Evolutionary conservation across 2,888 invertebrate species (phyloP), one percentile per base, ranked within the genome.

Genomic region (Macrostomum cliftonense): DNA sequence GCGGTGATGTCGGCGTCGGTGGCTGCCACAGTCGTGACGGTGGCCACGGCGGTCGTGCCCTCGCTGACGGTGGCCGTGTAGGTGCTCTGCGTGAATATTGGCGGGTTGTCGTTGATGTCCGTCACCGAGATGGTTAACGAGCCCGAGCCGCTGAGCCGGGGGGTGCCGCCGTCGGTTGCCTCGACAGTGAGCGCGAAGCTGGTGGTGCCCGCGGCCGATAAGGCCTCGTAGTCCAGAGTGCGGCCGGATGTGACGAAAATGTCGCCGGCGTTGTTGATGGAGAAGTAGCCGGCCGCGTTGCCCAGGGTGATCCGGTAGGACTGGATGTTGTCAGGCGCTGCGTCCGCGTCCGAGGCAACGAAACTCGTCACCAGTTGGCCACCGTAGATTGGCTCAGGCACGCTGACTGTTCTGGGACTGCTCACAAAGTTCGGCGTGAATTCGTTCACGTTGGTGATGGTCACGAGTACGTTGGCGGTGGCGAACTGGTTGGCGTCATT

Each of bases 381-480:
- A 9, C 28, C 28, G 28, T 28, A 28, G 5, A 4, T 28, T 11
- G 14, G 17, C 38, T 45, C 45, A 2, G 21, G 13, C 4, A 37
- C 16, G 14, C 45, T 28, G 45, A 45, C 28, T 2, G 45, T 37
- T 5, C 7, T 17, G n/a, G 20, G 5, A 9, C 43, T 17, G 28
- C n/a, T n/a, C n/a, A n/a, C n/a, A n/a, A 45, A 45, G 5, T 2
- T 45, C 17, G 45, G 45, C 17, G 45, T 45, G 39, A 28, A 28
- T 39, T 39, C 39, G 40, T 45, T 45, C 14, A 45, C 45, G 40
- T 38, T 39, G n/a, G 37, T 45, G 4, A 45, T 12, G 9, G 45
- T 37, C 2, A 45, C 17, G 39, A 28, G 5, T 5, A 37, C 21
- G n/a, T 21, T 19, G 16, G 36, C n/a, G 2, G 37, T 21, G n/a